These are phyloP conservation scores for Eulemur coronatus DNA, from an alignment of 2,797 vertebrate species.

Conservation along the genomic window DNA sequence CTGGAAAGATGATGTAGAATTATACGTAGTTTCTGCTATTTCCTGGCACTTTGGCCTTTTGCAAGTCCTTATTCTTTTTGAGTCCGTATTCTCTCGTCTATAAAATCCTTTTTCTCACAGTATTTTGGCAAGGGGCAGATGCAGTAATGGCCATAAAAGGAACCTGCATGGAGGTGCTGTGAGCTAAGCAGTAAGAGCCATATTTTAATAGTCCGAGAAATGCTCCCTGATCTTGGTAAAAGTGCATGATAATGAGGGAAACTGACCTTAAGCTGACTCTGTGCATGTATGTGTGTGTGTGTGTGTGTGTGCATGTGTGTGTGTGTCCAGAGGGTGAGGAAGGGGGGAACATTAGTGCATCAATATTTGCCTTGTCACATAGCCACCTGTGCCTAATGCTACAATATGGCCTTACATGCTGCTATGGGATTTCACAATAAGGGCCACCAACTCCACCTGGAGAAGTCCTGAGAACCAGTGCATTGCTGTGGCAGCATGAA, in stretches of 20 bases:
- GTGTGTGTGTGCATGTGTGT: fast-evolving
- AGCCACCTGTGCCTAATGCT: not conserved
- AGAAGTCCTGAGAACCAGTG: not conserved
- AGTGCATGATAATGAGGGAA: not conserved
- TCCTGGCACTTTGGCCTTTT: not conserved
- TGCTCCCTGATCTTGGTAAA: not conserved
- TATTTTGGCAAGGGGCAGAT: not conserved
- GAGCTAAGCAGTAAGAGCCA: not conserved
- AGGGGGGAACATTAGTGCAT: not conserved
- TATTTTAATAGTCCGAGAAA: not conserved
- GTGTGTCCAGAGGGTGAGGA: not conserved
- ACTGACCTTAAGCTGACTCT: not conserved
- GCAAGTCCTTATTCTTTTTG: not conserved
- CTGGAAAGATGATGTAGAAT: not conserved
- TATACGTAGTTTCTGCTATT: not conserved
- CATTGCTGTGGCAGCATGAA: not conserved
- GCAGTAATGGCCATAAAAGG: not conserved
- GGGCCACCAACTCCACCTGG: not conserved
- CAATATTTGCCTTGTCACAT: not conserved
- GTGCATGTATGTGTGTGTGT: not conserved
- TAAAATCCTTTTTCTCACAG: not conserved
- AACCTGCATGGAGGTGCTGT: not conserved
- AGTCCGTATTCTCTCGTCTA: not conserved
- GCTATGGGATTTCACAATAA: not conserved
- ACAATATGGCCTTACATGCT: not conserved